Evolutionary conservation across 2,888 invertebrate species (phyloP), one percentile per base, ranked within the genome.

Genomic region (Julus scandinavius): DNA sequence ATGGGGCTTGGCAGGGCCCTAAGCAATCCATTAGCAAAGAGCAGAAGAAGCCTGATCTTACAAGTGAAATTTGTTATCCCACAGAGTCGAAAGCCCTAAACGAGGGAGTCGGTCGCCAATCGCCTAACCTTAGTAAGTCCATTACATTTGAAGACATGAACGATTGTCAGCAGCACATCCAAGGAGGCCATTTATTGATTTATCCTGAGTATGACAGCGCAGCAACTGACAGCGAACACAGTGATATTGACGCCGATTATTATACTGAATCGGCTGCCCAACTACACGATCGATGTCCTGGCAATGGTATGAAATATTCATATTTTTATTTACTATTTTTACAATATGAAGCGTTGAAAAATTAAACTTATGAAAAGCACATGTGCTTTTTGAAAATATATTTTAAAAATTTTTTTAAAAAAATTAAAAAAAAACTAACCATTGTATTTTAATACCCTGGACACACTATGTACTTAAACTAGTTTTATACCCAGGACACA

Each of bases 261-360:
- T 89, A 85, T 80, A 89, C 89, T 0, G 89, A 89, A 86, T 89
- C 89, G 29, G 87, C 89, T 13, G 89, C 87, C 0, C 88, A 89
- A 83, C 87, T 89, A 38, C 88, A 89, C 80, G 89, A 89, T 38
- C 86, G 89, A 87, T 85, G 89, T 45, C 87, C 86, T 38, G 89
- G 89, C 88, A 83, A 89, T 50, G 9, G 58, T 88, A 87, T 63
- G 80, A 63, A 40, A 80, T 7, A 72, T 40, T 80, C 29, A 13
- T 38, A 20, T 72, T 1, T 49, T 20, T 86, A 20, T 50, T 86
- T 5, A 85, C 13, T 84, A 13, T n/a, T 5, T n/a, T 40, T 84
- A 5, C 13, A 5, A 20, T 38, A 80, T 29, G 29, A 1, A 29
- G 15, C 38, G 7, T 15, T 11, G 50, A 50, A 50, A 50, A 13